phyloP scores from a whole-genome alignment of 1,140 invertebrate species.

The Acromyrmex heyeri region DNA sequence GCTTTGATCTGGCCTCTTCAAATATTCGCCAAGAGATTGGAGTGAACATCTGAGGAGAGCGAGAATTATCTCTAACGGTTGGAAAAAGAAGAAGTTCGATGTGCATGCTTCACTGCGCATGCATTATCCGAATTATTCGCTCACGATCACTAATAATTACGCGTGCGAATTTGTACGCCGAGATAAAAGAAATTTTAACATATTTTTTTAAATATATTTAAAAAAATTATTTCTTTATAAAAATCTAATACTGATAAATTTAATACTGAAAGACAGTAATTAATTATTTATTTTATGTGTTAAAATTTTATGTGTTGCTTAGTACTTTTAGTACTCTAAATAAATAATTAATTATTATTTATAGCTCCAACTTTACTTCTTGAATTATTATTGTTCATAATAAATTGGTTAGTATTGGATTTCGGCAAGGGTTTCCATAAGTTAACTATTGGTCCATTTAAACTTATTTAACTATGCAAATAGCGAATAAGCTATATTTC shows the following conservation, averaged over 20 bases:
- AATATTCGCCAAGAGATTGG: constrained; percentile 86
- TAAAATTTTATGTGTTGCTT: no score
- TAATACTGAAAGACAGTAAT: no score
- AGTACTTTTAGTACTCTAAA: no score
- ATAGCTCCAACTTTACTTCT: no score
- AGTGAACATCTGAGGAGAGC: constrained; percentile 86
- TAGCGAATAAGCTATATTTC: not conserved
- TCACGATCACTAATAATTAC: constrained; percentile 23
- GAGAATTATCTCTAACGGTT: constrained; percentile 81
- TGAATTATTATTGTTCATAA: no score
- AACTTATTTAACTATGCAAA: not conserved
- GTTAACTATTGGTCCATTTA: not conserved
- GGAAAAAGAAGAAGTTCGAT: constrained; percentile 61
- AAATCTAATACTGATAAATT: no score
- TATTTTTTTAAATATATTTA: not conserved
- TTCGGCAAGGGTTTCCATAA: not conserved
- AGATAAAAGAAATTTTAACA: not conserved
- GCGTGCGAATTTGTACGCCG: constrained; percentile 3
- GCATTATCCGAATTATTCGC: constrained; percentile 37
- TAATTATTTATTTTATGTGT: no score
- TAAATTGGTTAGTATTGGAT: no score
- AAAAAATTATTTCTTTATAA: not conserved
- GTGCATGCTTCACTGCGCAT: constrained; percentile 25
- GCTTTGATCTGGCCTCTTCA: constrained; percentile 86
- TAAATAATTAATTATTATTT: no score